phyloP scores from a whole-genome alignment of 1,140 invertebrate species.

The Battus philenor region DNA sequence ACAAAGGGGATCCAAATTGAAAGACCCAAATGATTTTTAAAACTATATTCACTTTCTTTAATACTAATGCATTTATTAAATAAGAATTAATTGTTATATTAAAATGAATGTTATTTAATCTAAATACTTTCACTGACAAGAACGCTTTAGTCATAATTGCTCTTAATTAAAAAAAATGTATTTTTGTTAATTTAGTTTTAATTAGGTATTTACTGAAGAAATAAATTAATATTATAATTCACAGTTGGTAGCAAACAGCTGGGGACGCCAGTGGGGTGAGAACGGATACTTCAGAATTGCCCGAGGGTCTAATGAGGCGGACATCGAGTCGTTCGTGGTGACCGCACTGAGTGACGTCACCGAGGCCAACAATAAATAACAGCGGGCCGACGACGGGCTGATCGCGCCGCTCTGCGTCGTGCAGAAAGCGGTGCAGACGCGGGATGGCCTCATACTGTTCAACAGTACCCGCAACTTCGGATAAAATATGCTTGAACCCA shows the following conservation, averaged over 20 bases:
- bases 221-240: slow-evolving; percentile 30
- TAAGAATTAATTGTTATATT: no score
- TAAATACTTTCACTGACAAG: no score
- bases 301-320: slow-evolving; percentile 88
- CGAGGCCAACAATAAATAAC: slow-evolving; percentile 59
- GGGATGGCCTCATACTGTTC: slow-evolving; percentile 36
- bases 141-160: no score
- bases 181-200: neutral
- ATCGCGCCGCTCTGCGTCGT: slow-evolving; percentile 48
- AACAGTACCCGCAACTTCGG: slow-evolving; percentile 47
- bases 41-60: no score
- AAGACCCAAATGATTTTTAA: no score
- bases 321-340: slow-evolving; percentile 90
- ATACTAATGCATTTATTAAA: no score
- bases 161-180: no score
- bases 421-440: slow-evolving; percentile 37
- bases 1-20: no score
- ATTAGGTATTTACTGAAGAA: neutral
- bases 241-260: slow-evolving; percentile 92
- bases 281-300: slow-evolving; percentile 89
- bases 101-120: no score
- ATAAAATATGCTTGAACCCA: slow-evolving; percentile 21
- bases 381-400: slow-evolving; percentile 26
- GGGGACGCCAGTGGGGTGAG: slow-evolving; percentile 94
- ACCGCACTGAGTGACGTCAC: slow-evolving; percentile 83